Base-by-base conservation (phyloP, 2,113 vertebrate genomes). In the Cynopterus brachyotis region DNA sequence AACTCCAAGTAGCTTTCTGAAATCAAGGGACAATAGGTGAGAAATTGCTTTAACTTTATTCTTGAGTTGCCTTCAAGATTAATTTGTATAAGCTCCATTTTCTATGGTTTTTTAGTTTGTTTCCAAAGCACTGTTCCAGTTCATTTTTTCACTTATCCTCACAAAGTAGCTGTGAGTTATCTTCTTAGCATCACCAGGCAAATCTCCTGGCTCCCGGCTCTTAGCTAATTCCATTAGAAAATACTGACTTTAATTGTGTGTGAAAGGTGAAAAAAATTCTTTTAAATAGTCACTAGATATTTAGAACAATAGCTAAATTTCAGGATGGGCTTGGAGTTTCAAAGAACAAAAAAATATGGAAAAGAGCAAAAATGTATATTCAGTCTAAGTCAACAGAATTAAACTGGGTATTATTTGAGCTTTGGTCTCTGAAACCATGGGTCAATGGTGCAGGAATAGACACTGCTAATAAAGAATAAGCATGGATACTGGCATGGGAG, bases 211-310 rank as follows among this genome's bases (percentile, higher is more conserved):
- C 83, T 89, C 50, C 84, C 42, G 83, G 11, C 7, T 88, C n/a
- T 92, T 82, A 84, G 53, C 24, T 42, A 83, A 94, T 94, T 86
- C 53, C 59, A 69, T 85, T 95, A 95, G 76, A 97, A 81, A 94
- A 89, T 35, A 62, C 50, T 89, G 22, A 85, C 42, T 96, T 91
- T 69, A 95, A 87, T 86, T 80, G 87, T 66, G 55, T 93, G 69
- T 82, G 42, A 85, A 91, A 82, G 40, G 55, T 67, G 62, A 90
- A 75, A 35, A 57, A 47, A 62, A 45, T 62, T 82, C 59, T 57
- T n/a, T 93, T 75, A 50, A 83, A 87, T 19, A 79, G 35, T 69
- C 30, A 88, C 6, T 22, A 91, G 91, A 85, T 55, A 97, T 96
- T 94, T 91, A 94, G 57, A 94, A 95, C 37, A 86, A 35, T 13